Percentiles rank a stretch among this genome's conserved stretches.
phyloP scores from a whole-genome alignment of 2,113 vertebrate genomes.

The Leiothrix lutea region DNA sequence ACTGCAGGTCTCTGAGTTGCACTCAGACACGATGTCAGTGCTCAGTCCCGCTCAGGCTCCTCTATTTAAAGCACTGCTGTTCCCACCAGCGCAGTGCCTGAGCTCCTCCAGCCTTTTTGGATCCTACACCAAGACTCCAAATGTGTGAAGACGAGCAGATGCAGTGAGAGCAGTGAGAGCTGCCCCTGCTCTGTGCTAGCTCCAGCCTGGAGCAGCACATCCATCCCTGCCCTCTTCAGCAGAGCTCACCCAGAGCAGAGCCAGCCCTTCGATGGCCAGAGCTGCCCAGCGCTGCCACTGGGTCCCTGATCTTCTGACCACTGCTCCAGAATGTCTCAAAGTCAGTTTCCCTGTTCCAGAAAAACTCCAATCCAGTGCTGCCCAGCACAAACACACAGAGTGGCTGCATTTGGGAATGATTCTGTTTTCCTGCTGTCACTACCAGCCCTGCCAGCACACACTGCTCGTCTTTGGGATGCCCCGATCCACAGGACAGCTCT shows the following conservation, averaged over 20 bases:
- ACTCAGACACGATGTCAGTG: neutral
- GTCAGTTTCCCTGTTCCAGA: neutral
- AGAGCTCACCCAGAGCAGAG: neutral
- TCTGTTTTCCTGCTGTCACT: neutral
- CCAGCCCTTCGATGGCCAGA: fast-evolving
- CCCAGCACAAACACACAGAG: neutral
- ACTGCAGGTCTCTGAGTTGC: neutral
- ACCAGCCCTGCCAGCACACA: neutral
- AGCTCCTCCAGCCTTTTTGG: neutral
- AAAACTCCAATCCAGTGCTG: neutral
- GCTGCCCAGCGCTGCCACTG: fast-evolving
- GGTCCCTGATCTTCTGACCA: neutral
- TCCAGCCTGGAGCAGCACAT: neutral
- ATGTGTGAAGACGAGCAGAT: fast-evolving
- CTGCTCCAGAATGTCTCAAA: neutral
- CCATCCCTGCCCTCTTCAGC: fast-evolving
- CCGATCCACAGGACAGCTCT: neutral
- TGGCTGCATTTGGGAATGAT: neutral
- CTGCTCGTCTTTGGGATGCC: neutral
- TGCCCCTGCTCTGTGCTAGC: fast-evolving
- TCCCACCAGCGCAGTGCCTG: fast-evolving
- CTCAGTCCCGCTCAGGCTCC: neutral
- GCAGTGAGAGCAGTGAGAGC: neutral
- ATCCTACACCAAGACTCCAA: neutral
- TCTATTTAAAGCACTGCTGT: neutral